Conservation (phyloP, 2,113 vertebrate genomes). For the Carollia perspicillata region DNA sequence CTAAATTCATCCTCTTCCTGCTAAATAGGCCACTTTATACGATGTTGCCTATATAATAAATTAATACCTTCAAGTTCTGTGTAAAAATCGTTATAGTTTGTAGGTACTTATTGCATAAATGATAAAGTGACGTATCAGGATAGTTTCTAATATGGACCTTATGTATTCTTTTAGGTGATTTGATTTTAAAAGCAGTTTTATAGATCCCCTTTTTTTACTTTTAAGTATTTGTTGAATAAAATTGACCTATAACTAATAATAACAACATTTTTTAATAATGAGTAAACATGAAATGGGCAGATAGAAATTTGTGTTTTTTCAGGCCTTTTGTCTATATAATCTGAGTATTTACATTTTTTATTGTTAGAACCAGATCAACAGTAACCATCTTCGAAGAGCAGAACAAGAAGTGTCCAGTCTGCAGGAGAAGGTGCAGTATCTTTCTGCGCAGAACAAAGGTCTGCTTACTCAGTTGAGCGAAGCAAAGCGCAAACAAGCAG, state of each 20-base stretch:
- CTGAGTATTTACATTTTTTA: slow-evolving; percentile 55
- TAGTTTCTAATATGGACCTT: neutral
- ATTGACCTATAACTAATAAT: neutral
- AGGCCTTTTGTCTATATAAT: neutral
- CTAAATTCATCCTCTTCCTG: neutral
- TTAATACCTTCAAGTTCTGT: neutral
- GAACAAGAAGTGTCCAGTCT: slow-evolving; percentile 88
- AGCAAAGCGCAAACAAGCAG: slow-evolving; percentile 93
- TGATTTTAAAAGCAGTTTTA: slow-evolving; percentile 17
- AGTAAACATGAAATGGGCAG: neutral
- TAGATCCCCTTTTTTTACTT: neutral
- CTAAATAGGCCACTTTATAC: neutral
- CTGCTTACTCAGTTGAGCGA: slow-evolving; percentile 89
- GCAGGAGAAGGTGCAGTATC: slow-evolving; percentile 87
- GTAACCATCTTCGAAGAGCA: slow-evolving; percentile 93
- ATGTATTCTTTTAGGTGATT: neutral
- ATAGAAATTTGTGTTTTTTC: slow-evolving; percentile 17
- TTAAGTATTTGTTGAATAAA: slow-evolving; percentile 31
- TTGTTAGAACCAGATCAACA: slow-evolving; percentile 94
- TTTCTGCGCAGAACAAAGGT: slow-evolving; percentile 92
- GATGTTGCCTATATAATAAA: neutral
- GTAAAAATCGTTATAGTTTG: neutral
- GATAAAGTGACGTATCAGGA: neutral
- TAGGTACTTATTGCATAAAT: slow-evolving; percentile 11
- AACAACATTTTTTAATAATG: neutral